phyloP scores from a whole-genome alignment of 2,888 invertebrate species.

The Clepsis dumicolana region DNA sequence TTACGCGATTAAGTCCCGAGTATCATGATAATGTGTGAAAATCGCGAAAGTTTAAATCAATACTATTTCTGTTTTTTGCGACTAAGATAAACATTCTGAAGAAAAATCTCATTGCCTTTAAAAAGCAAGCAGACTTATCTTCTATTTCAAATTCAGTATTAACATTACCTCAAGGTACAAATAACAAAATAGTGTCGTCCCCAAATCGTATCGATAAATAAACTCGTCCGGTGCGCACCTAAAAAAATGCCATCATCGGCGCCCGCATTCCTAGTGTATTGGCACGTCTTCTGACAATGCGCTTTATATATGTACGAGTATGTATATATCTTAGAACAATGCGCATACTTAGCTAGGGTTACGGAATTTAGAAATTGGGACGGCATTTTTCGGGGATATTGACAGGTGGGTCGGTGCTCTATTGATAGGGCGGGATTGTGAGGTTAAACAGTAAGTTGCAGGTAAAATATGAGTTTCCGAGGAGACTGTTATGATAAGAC shows the following conservation, averaged over 20 bases:
- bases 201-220: background rate
- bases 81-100: no score
- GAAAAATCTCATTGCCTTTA: no score
- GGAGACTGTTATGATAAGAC: no score
- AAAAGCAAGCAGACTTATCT: no score
- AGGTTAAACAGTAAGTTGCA: background rate
- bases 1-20: no score
- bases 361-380: constrained; percentile 39
- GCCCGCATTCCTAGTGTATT: constrained; percentile 31
- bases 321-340: constrained; percentile 34
- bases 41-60: no score
- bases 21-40: no score
- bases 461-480: no score
- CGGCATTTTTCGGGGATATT: constrained; percentile 27
- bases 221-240: background rate
- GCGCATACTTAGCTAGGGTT: constrained; percentile 41
- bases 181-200: background rate
- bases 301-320: background rate
- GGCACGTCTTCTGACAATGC: constrained; percentile 27
- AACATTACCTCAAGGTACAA: background rate
- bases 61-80: no score
- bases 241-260: background rate
- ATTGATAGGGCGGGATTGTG: background rate
- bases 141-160: no score
- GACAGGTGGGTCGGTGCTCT: constrained; percentile 21